Evolutionary conservation across 2,797 vertebrate species (phyloP), one percentile per base, ranked within the genome.

Genomic region (Lagocephalus sceleratus): DNA sequence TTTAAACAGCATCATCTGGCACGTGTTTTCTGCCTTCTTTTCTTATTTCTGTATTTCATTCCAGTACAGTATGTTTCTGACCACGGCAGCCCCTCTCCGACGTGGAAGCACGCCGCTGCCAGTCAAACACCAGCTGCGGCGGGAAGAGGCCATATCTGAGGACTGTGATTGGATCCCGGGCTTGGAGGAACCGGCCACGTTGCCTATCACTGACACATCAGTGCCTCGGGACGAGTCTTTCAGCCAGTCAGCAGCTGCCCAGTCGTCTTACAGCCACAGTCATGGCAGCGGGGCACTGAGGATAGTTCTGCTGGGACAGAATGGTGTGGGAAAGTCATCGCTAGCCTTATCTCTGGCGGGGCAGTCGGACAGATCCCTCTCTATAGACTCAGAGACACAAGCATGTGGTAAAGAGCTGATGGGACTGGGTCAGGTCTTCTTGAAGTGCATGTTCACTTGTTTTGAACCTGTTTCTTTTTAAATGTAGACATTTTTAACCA

Each of bases 71-170:
- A 90, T 92, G 89, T 90, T 91, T 81, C 88, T 93, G 45, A 89
- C 85, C 26, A 87, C 89, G 48, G 89, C 89, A 0, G 88, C 85
- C 23, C 92, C 91, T 2, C 89, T 91, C 9, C 90, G 94, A 45
- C 87, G 94, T 68, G 94, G 94, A 44, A 95, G 94, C 78, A 95
- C 94, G 54, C 94, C 94, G 2, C 75, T 96, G 48, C 94, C 94
- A 26, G 88, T 94, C 76, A 95, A 94, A 66, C 94, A 94, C 86
- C 93, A 93, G 87, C 84, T 95, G 52, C 82, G 81, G 50, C 85
- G 94, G 49, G 92, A 92, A 47, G 92, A 94, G 58, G 94, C 93
- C 0, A 92, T 92, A 20, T 88, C 88, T 0, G 91, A 92, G 20
- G 91, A 92, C 74, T 87, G 84, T 22, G 91, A 92, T 57, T 92